Percentiles rank a stretch among this genome's conserved stretches.
These are phyloP conservation scores for Pristiophorus japonicus DNA, from an alignment of 2,113 vertebrate genomes.

Conservation along the genomic window DNA sequence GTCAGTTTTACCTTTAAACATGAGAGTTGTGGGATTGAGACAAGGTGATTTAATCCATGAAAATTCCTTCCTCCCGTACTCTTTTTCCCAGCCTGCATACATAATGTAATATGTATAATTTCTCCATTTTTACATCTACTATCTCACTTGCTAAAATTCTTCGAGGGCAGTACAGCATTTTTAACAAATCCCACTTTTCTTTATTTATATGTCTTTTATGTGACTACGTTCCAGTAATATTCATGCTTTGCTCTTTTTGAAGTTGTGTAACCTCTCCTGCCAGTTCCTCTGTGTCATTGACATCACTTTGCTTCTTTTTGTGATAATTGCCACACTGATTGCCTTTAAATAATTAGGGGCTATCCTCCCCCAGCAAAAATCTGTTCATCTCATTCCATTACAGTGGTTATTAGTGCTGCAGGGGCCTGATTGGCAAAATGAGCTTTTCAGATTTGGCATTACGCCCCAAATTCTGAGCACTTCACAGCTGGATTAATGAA, in stretches of 20 bases:
- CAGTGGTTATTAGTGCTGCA: background rate
- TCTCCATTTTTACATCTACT: background rate
- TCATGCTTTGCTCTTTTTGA: background rate
- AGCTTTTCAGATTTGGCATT: background rate
- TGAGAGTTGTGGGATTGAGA: background rate
- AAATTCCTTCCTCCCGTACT: background rate
- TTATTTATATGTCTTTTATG: background rate
- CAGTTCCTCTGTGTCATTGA: background rate
- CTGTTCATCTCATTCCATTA: background rate
- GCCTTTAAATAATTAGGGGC: background rate
- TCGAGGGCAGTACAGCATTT: background rate
- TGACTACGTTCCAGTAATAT: background rate
- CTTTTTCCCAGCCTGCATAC: background rate
- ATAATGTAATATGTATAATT: background rate
- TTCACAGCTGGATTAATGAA: background rate
- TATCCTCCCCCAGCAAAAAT: background rate
- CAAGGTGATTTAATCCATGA: background rate
- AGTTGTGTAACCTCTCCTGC: background rate
- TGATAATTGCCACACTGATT: background rate
- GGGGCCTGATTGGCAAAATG: background rate
- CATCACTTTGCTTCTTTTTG: background rate
- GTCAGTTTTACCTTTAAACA: background rate
- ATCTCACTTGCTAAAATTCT: background rate
- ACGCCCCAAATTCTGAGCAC: background rate
- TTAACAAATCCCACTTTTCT: background rate